Base-by-base conservation (phyloP, 2,113 vertebrate genomes). In the Malurus alboscapulatus region DNA sequence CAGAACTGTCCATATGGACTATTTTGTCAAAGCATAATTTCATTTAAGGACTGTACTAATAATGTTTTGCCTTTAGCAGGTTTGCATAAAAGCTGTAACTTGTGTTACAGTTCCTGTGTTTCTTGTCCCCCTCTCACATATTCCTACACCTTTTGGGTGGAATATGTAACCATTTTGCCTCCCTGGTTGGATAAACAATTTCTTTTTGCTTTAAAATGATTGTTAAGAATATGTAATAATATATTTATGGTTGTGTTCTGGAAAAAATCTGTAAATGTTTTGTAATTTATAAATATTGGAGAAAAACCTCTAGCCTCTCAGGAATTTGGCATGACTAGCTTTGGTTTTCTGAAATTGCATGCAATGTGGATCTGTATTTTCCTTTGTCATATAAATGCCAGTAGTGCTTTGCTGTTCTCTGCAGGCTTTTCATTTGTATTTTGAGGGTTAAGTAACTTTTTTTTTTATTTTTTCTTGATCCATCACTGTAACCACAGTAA, bases 401-500 rank as follows among this genome's bases (percentile, higher is more conserved):
- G 40, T 17, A 55, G n/a, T 68, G 54, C 10, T 80, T 68, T 55
- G 15, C 54, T 82, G 30, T 79, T 82, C 92, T 45, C 53, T 94
- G 14, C 42, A 65, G 61, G 25, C 47, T 92, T 96, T 87, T 88
- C 25, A 3, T 84, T 65, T 82, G 88, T 75, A 40, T 66, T 84
- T 87, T 90, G 81, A 80, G 93, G 88, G 93, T 97, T 97, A 97
- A 97, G 50, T 62, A 92, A 92, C 81, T 91, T 74, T 45, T 91
- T 74, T 45, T 42, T 42, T 14, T 74, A 0, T 57, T 69, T 51
- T 93, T 87, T 83, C 81, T 84, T 92, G 61, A 90, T 95, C 57
- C 65, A 67, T 88, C 7, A 1, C 89, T 95, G 96, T 97, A 96
- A 97, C 96, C 96, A 97, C 96, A 97, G 96, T 97, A 97, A 97